A percentile compares a stretch with the other conserved stretches of the same genome.
phyloP scores from a whole-genome alignment of 2,888 invertebrate species.

The Fragum whitleyi region DNA sequence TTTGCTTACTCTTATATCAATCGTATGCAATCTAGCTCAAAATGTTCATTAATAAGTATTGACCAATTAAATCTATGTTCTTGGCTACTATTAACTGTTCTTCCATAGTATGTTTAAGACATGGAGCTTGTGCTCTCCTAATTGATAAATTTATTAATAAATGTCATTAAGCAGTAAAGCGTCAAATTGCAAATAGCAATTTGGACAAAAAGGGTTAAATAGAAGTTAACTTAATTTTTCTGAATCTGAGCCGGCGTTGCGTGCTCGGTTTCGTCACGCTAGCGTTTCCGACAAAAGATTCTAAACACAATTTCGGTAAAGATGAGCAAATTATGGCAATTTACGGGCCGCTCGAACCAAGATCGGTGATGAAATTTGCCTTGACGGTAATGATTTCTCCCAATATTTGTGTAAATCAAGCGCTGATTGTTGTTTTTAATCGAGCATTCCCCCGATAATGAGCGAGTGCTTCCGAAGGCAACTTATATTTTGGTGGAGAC shows the following conservation, averaged over 20 bases:
- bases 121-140: too few species aligned
- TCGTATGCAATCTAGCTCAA: too few species aligned
- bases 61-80: too few species aligned
- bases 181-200: neutral
- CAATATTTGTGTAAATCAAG: conserved; percentile 68
- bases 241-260: conserved; percentile 40
- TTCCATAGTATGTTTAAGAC: too few species aligned
- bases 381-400: conserved; percentile 47
- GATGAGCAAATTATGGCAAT: conserved; percentile 65
- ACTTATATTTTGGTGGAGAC: conserved; percentile 44
- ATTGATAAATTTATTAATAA: too few species aligned
- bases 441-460: conserved; percentile 48
- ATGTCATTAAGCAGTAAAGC: neutral
- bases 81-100: too few species aligned
- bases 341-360: conserved; percentile 53
- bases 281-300: conserved; percentile 63
- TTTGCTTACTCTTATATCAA: neutral
- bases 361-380: conserved; percentile 62
- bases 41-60: too few species aligned
- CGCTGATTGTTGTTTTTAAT: conserved; percentile 59
- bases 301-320: conserved; percentile 59
- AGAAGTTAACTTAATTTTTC: conserved; percentile 23
- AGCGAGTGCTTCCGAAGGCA: conserved; percentile 45
- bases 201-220: conserved; percentile 11
- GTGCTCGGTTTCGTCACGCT: conserved; percentile 62